A percentile compares a stretch with the other conserved stretches of the same genome.
These are phyloP conservation scores for Chrysomallon squamiferum DNA, from an alignment of 1,140 invertebrate genomes.

Conservation along the genomic window DNA sequence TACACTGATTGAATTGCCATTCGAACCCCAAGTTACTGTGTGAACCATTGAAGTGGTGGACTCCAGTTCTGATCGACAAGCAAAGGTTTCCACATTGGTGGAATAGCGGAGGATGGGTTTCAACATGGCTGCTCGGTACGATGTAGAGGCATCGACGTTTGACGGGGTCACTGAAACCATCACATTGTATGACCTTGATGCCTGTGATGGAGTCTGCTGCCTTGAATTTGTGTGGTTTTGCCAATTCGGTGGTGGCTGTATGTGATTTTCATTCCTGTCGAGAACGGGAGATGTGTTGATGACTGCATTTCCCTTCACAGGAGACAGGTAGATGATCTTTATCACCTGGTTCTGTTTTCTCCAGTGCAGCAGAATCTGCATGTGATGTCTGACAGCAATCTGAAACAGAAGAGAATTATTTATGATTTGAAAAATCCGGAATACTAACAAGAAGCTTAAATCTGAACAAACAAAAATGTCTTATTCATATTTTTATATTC, in stretches of 20 bases:
- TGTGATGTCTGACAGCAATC: constrained; percentile 17
- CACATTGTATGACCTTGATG: too few relatives aligned
- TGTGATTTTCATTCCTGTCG: too few relatives aligned
- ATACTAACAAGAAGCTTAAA: too few relatives aligned
- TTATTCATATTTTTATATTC: too few relatives aligned
- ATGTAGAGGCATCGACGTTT: not conserved
- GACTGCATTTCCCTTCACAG: not conserved
- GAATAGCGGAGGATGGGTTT: constrained; percentile 7
- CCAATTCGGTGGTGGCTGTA: too few relatives aligned
- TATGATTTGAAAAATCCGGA: too few relatives aligned
- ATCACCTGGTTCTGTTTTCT: constrained; percentile 12
- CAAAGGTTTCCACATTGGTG: constrained; percentile 2
- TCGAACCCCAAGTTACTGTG: not conserved
- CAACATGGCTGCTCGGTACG: not conserved
- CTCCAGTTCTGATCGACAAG: not conserved
- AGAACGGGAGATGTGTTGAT: not conserved
- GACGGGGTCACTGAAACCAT: too few relatives aligned
- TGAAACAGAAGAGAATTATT: constrained; percentile 5
- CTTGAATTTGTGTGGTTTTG: too few relatives aligned
- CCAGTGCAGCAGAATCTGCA: constrained; percentile 9
- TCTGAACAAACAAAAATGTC: too few relatives aligned
- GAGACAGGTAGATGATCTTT: constrained; percentile 7
- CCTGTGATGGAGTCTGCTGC: too few relatives aligned
- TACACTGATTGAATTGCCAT: not conserved
- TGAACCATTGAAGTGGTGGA: not conserved